These are phyloP conservation scores for Sphaerolaimus hirsutus DNA, from an alignment of 2,888 invertebrate genomes.

Conservation along the genomic window DNA sequence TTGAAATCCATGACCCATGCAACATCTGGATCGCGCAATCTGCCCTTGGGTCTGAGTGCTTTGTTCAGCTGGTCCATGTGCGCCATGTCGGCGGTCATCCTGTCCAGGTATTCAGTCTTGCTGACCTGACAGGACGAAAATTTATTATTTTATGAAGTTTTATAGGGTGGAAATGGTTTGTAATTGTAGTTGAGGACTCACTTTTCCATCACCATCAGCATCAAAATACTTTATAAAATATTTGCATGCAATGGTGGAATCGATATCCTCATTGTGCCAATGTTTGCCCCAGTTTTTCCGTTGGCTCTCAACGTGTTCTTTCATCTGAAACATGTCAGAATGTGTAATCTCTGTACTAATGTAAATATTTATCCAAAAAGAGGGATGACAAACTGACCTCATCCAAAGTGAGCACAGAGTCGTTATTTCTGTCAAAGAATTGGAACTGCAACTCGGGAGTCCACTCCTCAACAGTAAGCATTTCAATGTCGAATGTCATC, in stretches of 20 bases:
- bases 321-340: slow-evolving; percentile 11
- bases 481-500: slow-evolving; percentile 19
- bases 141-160: no score
- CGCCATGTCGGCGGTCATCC: neutral
- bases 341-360: neutral
- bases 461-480: slow-evolving; percentile 15
- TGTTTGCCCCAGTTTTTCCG: slow-evolving; percentile 19
- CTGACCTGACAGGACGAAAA: no score
- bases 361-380: neutral
- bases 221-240: slow-evolving; percentile 25
- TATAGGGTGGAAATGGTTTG: no score
- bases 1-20: slow-evolving; percentile 24
- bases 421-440: slow-evolving; percentile 18
- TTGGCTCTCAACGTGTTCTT: slow-evolving; percentile 13
- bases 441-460: slow-evolving; percentile 15
- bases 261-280: slow-evolving; percentile 23
- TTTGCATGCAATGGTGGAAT: slow-evolving; percentile 15
- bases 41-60: slow-evolving; percentile 10
- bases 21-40: slow-evolving; percentile 19
- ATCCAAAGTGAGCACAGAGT: slow-evolving; percentile 11
- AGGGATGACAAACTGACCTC: slow-evolving; percentile 9
- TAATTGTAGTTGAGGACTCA: neutral
- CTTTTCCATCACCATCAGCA: slow-evolving; percentile 13
- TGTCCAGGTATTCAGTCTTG: no score
- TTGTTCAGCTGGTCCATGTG: neutral